Evolutionary conservation across 2,888 invertebrate genomes (phyloP).

Genomic region (Chalcosyrphus nemorum): DNA sequence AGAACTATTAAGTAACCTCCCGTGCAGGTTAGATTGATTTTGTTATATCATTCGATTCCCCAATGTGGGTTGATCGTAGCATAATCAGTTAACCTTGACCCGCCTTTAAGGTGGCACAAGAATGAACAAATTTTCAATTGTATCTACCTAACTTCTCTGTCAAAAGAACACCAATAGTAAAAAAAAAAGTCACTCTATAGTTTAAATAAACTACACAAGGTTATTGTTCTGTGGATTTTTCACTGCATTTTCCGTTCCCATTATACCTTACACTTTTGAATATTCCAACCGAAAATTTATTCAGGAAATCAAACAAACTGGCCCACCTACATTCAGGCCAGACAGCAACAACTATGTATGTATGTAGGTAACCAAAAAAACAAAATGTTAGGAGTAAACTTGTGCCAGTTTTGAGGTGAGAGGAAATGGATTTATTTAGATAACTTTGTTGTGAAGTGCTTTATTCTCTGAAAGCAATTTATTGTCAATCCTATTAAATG

Average conservation of each 20-base stretch:
- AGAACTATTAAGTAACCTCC: too few species aligned
- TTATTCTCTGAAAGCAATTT: constrained; percentile 46
- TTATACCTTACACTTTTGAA: constrained; percentile 1
- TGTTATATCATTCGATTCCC: too few species aligned
- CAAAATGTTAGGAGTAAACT: not conserved
- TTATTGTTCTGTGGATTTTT: not conserved
- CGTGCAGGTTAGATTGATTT: too few species aligned
- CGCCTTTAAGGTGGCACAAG: not conserved
- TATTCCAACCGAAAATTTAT: constrained; percentile 19
- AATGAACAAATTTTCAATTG: not conserved
- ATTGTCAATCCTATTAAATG: constrained; percentile 52
- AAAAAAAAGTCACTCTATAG: not conserved
- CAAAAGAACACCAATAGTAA: not conserved
- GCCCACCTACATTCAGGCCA: not conserved
- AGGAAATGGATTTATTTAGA: constrained; percentile 40
- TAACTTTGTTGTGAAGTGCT: constrained; percentile 41
- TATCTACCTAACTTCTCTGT: not conserved
- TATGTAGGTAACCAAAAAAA: constrained; percentile 2
- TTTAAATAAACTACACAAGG: not conserved
- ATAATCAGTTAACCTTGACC: not conserved
- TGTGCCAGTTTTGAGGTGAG: not conserved
- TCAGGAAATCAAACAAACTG: constrained; percentile 44
- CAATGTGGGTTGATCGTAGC: not conserved
- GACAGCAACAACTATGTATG: not conserved
- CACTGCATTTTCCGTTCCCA: constrained; percentile 43